phyloP scores from a whole-genome alignment of 2,113 vertebrate species.

The Terrapene triunguis region DNA sequence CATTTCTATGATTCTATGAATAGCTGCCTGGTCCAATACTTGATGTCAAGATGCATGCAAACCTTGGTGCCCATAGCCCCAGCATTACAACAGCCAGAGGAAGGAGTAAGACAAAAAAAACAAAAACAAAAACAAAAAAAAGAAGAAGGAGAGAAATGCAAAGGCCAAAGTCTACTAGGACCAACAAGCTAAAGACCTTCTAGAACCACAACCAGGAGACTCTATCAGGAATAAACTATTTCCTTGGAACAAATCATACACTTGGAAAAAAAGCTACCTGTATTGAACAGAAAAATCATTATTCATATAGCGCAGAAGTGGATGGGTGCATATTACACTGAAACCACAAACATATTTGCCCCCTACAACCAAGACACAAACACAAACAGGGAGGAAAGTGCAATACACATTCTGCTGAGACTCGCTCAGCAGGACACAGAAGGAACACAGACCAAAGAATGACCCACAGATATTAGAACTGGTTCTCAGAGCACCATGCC shows the following conservation, averaged over 20 bases:
- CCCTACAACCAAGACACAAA: constrained; percentile 43
- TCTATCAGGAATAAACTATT: constrained; percentile 68
- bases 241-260: constrained; percentile 60
- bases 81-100: background rate
- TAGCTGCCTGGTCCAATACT: too few relatives aligned
- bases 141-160: constrained; percentile 48
- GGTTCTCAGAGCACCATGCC: too few relatives aligned
- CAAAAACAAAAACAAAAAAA: constrained; percentile 3
- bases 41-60: background rate
- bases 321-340: constrained; percentile 41
- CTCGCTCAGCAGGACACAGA: background rate
- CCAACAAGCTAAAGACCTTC: constrained; percentile 56
- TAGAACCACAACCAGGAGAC: constrained; percentile 61
- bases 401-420: constrained; percentile 58
- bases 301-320: constrained; percentile 60
- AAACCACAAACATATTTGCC: constrained; percentile 59
- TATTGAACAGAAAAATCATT: constrained; percentile 56
- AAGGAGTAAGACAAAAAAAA: constrained; percentile 42
- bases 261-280: constrained; percentile 39
- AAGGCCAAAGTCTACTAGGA: constrained; percentile 62
- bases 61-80: background rate
- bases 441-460: constrained; percentile 26
- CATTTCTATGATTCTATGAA: too few relatives aligned
- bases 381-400: constrained; percentile 25
- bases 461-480: background rate